phyloP scores from a whole-genome alignment of 2,113 vertebrate genomes.

The Steatornis caripensis region DNA sequence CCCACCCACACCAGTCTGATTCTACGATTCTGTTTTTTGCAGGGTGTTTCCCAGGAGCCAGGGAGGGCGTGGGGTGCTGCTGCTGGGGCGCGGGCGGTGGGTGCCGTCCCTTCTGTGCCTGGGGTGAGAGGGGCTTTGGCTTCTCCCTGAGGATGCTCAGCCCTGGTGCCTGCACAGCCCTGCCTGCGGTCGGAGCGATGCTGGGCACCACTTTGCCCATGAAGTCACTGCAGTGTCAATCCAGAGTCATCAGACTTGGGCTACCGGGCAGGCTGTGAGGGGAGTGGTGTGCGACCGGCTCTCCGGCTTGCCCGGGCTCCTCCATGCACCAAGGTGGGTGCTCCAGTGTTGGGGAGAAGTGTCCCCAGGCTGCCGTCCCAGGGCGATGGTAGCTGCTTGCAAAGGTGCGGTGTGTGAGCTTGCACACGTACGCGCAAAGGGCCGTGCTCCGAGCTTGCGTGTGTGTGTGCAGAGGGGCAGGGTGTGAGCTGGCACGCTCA shows the following conservation, averaged over 20 bases:
- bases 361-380: fast-evolving
- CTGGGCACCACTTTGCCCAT: not conserved
- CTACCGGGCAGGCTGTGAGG: not conserved
- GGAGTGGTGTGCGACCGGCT: fast-evolving
- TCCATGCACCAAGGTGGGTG: fast-evolving
- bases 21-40: not conserved
- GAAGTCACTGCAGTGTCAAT: too few relatives aligned
- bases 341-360: not conserved
- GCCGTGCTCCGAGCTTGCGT: not conserved
- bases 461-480: not conserved
- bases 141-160: not conserved
- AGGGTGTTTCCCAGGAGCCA: not conserved
- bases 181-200: fast-evolving
- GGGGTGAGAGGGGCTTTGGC: not conserved
- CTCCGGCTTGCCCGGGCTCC: not conserved
- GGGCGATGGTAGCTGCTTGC: not conserved
- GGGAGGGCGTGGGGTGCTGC: not conserved
- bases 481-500: not conserved
- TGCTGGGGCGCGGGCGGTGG: fast-evolving
- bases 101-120: not conserved
- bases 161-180: too few relatives aligned
- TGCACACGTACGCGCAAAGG: fast-evolving
- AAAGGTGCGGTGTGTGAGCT: not conserved
- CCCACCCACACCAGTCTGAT: not conserved
- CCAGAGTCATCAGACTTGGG: fast-evolving